phyloP scores from a whole-genome alignment of 2,113 vertebrate genomes.

The Pangasianodon gigas region DNA sequence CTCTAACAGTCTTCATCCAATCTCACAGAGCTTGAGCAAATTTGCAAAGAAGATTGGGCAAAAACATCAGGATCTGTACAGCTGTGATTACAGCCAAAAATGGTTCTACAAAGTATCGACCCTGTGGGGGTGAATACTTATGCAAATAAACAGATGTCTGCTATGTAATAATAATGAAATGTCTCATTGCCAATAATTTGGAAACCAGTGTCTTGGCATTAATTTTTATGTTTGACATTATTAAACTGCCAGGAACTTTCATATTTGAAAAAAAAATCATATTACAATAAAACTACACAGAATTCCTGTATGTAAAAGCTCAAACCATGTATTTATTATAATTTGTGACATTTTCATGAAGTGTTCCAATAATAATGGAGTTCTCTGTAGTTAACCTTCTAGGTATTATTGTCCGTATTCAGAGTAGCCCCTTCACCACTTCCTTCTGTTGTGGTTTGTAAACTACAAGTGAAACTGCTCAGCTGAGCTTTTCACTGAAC shows the following conservation, averaged over 20 bases:
- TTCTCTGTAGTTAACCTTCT: not conserved
- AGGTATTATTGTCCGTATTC: not conserved
- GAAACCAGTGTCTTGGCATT: too few species aligned
- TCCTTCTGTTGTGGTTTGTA: not conserved
- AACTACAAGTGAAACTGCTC: not conserved
- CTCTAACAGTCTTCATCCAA: not conserved
- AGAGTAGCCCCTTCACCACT: not conserved
- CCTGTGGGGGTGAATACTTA: not conserved
- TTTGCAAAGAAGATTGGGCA: too few species aligned
- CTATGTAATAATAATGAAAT: too few species aligned
- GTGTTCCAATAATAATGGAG: not conserved
- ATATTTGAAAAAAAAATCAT: too few species aligned
- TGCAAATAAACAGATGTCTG: too few species aligned
- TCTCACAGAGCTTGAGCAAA: not conserved
- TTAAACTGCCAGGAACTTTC: too few species aligned
- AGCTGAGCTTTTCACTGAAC: not conserved
- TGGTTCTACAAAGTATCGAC: not conserved
- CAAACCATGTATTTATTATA: not conserved
- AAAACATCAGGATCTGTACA: not conserved
- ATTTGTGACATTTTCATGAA: not conserved
- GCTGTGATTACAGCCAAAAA: not conserved
- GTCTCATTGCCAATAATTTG: too few species aligned
- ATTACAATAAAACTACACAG: too few species aligned
- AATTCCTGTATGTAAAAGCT: too few species aligned
- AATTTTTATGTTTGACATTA: too few species aligned